Evolutionary conservation across 2,113 vertebrate species (phyloP).

Genomic region (Danionella cerebrum): DNA sequence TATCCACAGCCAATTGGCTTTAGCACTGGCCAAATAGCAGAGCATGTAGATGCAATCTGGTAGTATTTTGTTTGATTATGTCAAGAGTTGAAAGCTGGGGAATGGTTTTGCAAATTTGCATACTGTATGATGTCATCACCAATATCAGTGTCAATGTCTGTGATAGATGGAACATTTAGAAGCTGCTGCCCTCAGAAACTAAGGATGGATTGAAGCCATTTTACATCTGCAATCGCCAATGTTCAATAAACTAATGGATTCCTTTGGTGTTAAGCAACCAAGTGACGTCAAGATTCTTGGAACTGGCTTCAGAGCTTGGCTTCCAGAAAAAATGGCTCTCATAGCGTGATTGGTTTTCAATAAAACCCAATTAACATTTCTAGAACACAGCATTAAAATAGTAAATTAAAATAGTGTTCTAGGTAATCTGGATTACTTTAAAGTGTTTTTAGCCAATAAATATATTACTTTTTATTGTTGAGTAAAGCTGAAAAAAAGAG

Average conservation of each 20-base stretch:
- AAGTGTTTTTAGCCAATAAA: no score
- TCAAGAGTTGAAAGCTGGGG: not conserved
- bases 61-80: conserved; percentile 16
- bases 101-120: not conserved
- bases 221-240: not conserved
- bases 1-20: conserved; percentile 11
- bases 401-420: no score
- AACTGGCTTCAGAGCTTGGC: not conserved
- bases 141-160: not conserved
- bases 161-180: not conserved
- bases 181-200: not conserved
- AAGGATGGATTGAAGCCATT: not conserved
- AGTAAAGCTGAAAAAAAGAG: no score
- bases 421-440: no score
- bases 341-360: not conserved
- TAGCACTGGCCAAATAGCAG: conserved; percentile 27
- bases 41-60: conserved; percentile 11
- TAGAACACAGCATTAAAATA: no score
- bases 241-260: not conserved
- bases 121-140: not conserved
- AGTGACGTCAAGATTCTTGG: not conserved
- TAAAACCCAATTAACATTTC: not conserved
- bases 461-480: no score
- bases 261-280: not conserved
- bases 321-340: not conserved